A percentile compares a stretch with the other conserved stretches of the same genome.
Evolutionary conservation across 2,797 vertebrate species (phyloP).

Genomic region (Sphenodon punctatus): DNA sequence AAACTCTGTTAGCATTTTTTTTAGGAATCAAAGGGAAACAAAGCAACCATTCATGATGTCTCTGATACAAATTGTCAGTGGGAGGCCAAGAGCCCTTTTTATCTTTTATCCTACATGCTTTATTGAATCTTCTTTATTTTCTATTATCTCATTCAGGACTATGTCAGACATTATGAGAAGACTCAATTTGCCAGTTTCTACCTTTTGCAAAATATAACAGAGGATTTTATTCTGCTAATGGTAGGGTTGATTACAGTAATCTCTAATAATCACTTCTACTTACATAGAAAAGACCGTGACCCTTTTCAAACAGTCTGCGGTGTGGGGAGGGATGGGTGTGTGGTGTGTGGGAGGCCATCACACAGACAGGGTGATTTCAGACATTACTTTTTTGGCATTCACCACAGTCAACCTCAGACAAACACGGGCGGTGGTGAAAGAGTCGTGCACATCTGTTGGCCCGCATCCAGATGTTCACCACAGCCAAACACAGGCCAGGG

Average conservation of each 20-base stretch:
- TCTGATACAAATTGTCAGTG: not conserved
- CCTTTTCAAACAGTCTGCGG: too few relatives aligned
- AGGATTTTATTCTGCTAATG: not conserved
- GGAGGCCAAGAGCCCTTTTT: not conserved
- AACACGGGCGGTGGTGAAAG: too few relatives aligned
- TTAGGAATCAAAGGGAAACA: not conserved
- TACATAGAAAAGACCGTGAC: not conserved
- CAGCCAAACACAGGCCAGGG: too few relatives aligned
- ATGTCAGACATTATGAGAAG: not conserved
- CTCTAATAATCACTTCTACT: not conserved
- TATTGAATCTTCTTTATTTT: too few relatives aligned
- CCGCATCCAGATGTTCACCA: too few relatives aligned
- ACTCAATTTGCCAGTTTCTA: not conserved
- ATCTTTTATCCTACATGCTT: not conserved
- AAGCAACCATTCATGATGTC: not conserved
- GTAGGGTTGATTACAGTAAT: slow-evolving; percentile 1
- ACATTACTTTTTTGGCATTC: too few relatives aligned
- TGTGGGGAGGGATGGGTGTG: too few relatives aligned
- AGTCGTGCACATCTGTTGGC: too few relatives aligned
- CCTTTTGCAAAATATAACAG: not conserved
- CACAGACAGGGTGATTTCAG: too few relatives aligned
- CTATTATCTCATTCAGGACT: not conserved
- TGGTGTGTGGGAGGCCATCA: too few relatives aligned
- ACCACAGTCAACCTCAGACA: too few relatives aligned
- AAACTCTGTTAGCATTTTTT: not conserved